A percentile compares a stretch with the other conserved stretches of the same genome.
Evolutionary conservation across 2,113 vertebrate genomes (phyloP).

Genomic region (Hyla sarda): DNA sequence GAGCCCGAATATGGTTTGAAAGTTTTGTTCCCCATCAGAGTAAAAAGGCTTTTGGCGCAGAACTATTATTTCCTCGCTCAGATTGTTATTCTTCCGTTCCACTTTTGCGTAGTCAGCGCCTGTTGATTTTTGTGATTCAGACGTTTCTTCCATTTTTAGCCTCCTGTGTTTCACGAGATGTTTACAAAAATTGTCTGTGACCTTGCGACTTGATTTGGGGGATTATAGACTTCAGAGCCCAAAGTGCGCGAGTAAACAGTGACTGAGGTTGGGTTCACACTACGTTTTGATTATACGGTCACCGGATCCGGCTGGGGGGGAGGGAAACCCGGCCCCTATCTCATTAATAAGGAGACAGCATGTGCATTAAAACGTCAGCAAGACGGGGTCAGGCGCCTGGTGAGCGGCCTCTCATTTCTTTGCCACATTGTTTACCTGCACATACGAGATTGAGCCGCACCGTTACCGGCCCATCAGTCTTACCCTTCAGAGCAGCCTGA

Average conservation of each 20-base stretch:
- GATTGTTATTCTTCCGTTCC: constrained; percentile 21
- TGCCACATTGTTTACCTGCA: no score
- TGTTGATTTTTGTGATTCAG: constrained; percentile 31
- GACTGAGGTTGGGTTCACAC: neutral
- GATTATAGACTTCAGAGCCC: constrained; percentile 49
- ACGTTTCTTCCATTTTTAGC: neutral
- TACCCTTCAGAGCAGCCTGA: no score
- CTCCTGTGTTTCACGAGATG: constrained; percentile 6
- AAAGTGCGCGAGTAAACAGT: constrained; percentile 2
- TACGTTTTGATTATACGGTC: no score
- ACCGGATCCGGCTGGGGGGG: no score
- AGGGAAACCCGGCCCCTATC: no score
- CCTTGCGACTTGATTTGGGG: constrained; percentile 2
- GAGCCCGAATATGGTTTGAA: neutral
- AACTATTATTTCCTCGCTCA: constrained; percentile 6
- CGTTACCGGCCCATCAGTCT: no score
- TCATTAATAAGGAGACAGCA: no score
- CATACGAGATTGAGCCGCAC: no score
- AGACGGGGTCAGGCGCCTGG: no score
- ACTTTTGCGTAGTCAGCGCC: constrained; percentile 10
- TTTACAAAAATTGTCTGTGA: neutral
- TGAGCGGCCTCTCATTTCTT: no score
- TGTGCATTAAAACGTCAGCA: no score
- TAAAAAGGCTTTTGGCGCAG: neutral
- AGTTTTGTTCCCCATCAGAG: neutral